A percentile compares a stretch with the other conserved stretches of the same genome.
Conservation (phyloP, 2,113 vertebrate genomes). For the Carlito syrichta region DNA sequence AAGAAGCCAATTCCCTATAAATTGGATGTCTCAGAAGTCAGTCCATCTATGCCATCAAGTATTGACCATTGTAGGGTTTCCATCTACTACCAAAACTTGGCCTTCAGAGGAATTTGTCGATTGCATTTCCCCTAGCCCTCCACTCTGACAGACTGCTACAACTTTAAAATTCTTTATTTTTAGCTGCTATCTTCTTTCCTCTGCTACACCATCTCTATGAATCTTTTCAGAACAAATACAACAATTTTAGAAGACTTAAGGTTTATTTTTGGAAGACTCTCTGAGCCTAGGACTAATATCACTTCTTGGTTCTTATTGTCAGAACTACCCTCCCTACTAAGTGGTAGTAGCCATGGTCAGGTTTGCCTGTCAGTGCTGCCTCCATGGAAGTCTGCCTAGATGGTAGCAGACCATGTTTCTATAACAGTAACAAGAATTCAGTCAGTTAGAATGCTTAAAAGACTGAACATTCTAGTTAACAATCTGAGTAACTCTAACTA, state of each 20-base stretch:
- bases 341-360: background rate
- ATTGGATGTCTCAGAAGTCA: background rate
- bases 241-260: background rate
- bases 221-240: background rate
- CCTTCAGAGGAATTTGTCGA: background rate
- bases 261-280: background rate
- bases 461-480: background rate
- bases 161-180: background rate
- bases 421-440: background rate
- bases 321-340: background rate
- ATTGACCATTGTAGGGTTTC: background rate
- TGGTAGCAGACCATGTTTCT: background rate
- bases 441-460: background rate
- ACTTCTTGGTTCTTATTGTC: background rate
- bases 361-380: background rate
- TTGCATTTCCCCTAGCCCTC: rapidly evolving
- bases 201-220: background rate
- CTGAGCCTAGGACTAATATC: background rate
- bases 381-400: background rate
- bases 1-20: background rate
- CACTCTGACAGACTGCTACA: background rate
- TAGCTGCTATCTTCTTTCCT: background rate
- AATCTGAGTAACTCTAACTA: background rate
- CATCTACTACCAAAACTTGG: background rate
- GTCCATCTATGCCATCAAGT: background rate